Percentiles rank a stretch among this genome's conserved stretches.
These are phyloP conservation scores for Schrankia costaestrigalis DNA, from an alignment of 2,888 invertebrate species.

Conservation along the genomic window DNA sequence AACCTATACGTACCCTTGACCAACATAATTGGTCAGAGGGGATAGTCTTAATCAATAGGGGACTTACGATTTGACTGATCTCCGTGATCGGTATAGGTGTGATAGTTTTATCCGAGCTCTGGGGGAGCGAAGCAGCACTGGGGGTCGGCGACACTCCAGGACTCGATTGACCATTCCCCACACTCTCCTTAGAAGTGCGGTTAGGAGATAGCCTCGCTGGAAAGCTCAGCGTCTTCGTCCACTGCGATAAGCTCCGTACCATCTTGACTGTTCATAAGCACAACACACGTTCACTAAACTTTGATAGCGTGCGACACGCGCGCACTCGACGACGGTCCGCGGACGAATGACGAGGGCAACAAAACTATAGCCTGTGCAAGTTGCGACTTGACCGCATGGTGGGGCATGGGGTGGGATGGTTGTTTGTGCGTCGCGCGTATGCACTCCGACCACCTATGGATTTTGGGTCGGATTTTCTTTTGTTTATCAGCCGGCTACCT, in stretches of 20 bases:
- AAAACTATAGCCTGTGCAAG: constrained; percentile 45
- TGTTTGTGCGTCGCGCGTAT: constrained; percentile 32
- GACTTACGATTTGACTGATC: constrained; percentile 85
- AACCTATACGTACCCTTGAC: no score
- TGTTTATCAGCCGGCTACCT: constrained; percentile 55
- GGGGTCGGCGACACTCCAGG: constrained; percentile 83
- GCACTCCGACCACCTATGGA: constrained; percentile 47
- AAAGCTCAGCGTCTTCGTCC: constrained; percentile 95
- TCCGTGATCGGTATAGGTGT: constrained; percentile 83
- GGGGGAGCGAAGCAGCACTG: constrained; percentile 79
- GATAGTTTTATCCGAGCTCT: constrained; percentile 78
- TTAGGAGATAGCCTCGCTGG: constrained; percentile 92
- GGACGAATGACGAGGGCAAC: constrained; percentile 63
- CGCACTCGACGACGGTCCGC: constrained; percentile 54
- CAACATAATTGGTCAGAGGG: constrained; percentile 17
- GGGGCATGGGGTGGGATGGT: constrained; percentile 31
- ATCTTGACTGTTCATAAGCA: constrained; percentile 81
- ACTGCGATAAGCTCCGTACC: constrained; percentile 93
- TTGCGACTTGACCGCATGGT: constrained; percentile 35
- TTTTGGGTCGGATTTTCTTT: constrained; percentile 56
- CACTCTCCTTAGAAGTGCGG: constrained; percentile 87
- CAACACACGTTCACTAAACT: constrained; percentile 72
- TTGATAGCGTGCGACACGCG: constrained; percentile 50
- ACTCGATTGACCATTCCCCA: constrained; percentile 78
- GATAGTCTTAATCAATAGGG: constrained; percentile 18